Base-by-base conservation (phyloP, 2,797 vertebrate genomes). In the Anguilla megastoma region DNA sequence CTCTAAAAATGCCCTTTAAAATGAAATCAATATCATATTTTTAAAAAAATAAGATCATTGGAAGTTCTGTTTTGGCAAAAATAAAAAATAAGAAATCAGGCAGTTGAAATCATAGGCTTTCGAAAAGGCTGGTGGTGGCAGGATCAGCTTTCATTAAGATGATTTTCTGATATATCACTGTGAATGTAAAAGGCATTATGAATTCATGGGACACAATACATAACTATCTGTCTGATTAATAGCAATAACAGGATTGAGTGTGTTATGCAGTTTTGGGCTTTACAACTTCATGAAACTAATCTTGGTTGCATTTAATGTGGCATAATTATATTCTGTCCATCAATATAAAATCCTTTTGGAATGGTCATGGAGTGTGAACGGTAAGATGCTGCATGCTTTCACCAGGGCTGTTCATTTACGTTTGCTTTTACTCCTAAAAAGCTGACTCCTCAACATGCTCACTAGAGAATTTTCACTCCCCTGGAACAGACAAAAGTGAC, bases 401-500 rank as follows among this genome's bases (percentile, higher is more conserved):
- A 80, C 76, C 18, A 45, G 18, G 30, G 18, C 76, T 82, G 7
- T 82, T 24, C 36, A 82, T 82, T 82, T 82, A 50, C 45, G n/a
- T 82, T 82, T 50, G 6, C 79, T 82, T 82, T 50, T 48, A 45
- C 18, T 45, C 41, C 76, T 45, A 50, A 82, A 82, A 50, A 50
- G 76, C 76, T 80, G 76, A 82, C 79, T 82, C 41, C 79, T n/a
- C 79, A 82, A 50, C 45, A 82, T n/a, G 8, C 79, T 82, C 79
- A 82, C 45, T 10, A 3, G 79, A 82, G 79, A 82, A 10, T 48
- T 50, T 82, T n/a, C 18, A 24, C 79, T 82, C 79, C 24, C 79
- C 36, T 50, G 79, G 50, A 24, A 45, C 41, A 50, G 18, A 82
- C 79, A 82, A 80, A 45, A 80, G 79, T 82, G 79, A 10, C 79